Conservation (phyloP, 1,140 invertebrate genomes). For the Cyclina sinensis region DNA sequence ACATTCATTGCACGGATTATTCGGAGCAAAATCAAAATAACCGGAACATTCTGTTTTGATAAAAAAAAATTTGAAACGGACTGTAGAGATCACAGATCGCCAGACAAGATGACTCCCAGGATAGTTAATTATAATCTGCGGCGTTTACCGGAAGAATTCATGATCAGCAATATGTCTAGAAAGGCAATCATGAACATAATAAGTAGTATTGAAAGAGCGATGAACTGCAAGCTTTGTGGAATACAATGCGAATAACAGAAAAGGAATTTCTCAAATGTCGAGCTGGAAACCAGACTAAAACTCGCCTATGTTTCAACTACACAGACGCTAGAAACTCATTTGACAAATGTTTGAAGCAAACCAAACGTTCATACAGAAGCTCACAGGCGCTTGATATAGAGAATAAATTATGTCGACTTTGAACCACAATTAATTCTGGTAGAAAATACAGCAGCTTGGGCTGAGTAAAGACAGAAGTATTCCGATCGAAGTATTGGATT, state of each 20-base stretch:
- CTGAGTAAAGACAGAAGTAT: conserved; percentile 12
- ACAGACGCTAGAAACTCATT: conserved; percentile 13
- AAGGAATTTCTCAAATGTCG: conserved; percentile 47
- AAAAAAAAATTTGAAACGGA: conserved; percentile 2
- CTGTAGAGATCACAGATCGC: neutral
- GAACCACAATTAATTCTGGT: conserved; percentile 45
- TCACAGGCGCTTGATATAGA: conserved; percentile 38
- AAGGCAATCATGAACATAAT: conserved; percentile 48
- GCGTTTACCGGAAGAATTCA: conserved; percentile 2
- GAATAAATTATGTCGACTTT: conserved; percentile 14
- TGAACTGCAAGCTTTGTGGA: conserved; percentile 46
- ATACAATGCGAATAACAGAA: conserved; percentile 12
- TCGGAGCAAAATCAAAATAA: conserved; percentile 56
- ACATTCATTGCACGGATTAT: conserved; percentile 33
- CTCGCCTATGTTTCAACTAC: neutral
- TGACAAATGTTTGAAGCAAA: conserved; percentile 20
- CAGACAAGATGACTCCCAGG: neutral
- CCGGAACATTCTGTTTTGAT: conserved; percentile 67
- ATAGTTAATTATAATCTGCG: conserved; percentile 38
- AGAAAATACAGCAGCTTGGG: conserved; percentile 16
- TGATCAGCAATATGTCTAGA: conserved; percentile 24
- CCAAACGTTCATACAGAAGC: conserved; percentile 26
- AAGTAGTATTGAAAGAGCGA: conserved; percentile 10
- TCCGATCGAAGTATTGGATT: conserved; percentile 8
- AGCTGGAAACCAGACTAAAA: neutral